Evolutionary conservation across 2,888 invertebrate species (phyloP).

Genomic region (Erpobdella octoculata): DNA sequence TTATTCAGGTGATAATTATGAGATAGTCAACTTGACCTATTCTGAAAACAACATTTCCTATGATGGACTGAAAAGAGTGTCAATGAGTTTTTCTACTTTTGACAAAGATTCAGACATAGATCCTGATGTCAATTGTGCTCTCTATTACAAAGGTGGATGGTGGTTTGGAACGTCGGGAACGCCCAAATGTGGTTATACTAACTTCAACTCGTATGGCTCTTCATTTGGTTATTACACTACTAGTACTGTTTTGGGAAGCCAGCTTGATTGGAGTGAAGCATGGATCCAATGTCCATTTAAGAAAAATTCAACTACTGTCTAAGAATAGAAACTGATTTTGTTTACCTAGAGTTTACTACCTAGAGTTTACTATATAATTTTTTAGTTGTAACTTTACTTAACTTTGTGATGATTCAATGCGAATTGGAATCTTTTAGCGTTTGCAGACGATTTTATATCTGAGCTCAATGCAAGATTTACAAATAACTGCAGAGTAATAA

Average conservation of each 20-base stretch:
- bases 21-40: not conserved
- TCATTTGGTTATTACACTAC: not conserved
- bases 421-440: too few species aligned
- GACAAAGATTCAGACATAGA: not conserved
- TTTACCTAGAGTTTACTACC: too few species aligned
- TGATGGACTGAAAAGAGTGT: not conserved
- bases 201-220: not conserved
- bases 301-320: too few species aligned
- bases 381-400: too few species aligned
- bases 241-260: not conserved
- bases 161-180: not conserved
- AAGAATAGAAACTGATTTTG: too few species aligned
- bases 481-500: too few species aligned
- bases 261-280: not conserved
- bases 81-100: not conserved
- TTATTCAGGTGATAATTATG: not conserved
- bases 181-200: not conserved
- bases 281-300: not conserved
- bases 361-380: too few species aligned
- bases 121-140: not conserved
- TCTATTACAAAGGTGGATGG: not conserved
- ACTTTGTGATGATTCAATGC: too few species aligned
- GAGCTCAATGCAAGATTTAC: too few species aligned
- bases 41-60: not conserved
- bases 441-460: too few species aligned